Evolutionary conservation across 2,888 invertebrate genomes (phyloP), one percentile per base, ranked within the genome.

Genomic region (Polylopha cassiicola): DNA sequence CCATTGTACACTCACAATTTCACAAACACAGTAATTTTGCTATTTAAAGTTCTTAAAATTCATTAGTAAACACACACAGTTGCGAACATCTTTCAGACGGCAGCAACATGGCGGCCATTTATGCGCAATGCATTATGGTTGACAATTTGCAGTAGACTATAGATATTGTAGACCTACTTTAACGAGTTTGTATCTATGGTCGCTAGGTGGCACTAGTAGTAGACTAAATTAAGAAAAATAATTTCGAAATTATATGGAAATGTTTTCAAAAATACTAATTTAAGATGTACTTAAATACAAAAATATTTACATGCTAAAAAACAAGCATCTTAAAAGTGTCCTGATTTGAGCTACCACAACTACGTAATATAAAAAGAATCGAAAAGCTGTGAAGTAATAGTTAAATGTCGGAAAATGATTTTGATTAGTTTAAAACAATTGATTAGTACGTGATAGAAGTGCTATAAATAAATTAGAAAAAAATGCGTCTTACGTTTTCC

Each of bases 91-190:
- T 81, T 78, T 81, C 86, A 84, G 85, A 84, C 86, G 80, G 84
- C 81, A 84, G 85, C 84, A 86, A 86, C 86, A 86, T 86, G 86
- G 86, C 86, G 86, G 85, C 86, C 86, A 85, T 86, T 80, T 85
- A 85, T 86, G 86, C 86, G 86, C 86, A 86, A 82, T 86, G 86
- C 85, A 86, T 74, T 85, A 79, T 76, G 84, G 81, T 86, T 86
- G 86, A 85, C 86, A 85, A 81, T 82, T 84, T 77, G 78, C 76
- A 77, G 72, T 73, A 71, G 73, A 76, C 72, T 69, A 81, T 74
- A 84, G 78, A 82, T 66, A 71, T 58, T 66, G 57, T 67, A 81
- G 75, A 77, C 50, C 47, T 55, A 53, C 54, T 54, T 53, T 42
- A 16, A 34, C 39, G 43, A 47, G 54, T 60, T 43, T 7, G 18